These are phyloP conservation scores for Eurypyga helias DNA, from an alignment of 2,113 vertebrate species.

Conservation along the genomic window DNA sequence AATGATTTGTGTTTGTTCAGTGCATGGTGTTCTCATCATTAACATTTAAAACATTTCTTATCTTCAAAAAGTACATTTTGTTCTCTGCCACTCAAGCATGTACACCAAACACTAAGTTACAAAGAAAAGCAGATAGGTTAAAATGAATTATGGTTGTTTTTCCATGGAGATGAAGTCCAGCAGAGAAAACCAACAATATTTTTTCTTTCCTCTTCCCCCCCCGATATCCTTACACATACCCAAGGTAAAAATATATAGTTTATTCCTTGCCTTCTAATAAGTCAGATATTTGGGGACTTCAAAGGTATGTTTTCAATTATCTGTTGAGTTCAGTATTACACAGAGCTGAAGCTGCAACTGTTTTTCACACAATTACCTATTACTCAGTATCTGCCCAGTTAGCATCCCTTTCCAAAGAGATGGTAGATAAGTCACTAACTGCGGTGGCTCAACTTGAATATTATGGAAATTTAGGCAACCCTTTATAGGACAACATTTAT, in stretches of 20 bases:
- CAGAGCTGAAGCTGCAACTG: background rate
- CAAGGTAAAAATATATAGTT: background rate
- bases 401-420: background rate
- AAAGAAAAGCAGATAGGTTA: constrained; percentile 42
- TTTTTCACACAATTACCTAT: background rate
- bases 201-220: background rate
- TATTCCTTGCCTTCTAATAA: background rate
- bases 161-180: background rate
- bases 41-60: constrained; percentile 63
- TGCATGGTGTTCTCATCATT: constrained; percentile 66
- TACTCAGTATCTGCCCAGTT: background rate
- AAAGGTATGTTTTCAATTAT: background rate
- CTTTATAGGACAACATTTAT: background rate
- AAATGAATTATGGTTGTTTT: constrained; percentile 53
- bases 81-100: constrained; percentile 66
- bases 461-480: background rate
- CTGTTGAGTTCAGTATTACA: background rate
- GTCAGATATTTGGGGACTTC: background rate
- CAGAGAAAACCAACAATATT: background rate
- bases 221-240: background rate
- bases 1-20: constrained; percentile 45
- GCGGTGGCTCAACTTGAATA: background rate
- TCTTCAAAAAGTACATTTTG: constrained; percentile 72
- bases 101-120: constrained; percentile 38
- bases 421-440: background rate